Evolutionary conservation across 2,797 vertebrate species (phyloP).

Genomic region (Vireo griseus): DNA sequence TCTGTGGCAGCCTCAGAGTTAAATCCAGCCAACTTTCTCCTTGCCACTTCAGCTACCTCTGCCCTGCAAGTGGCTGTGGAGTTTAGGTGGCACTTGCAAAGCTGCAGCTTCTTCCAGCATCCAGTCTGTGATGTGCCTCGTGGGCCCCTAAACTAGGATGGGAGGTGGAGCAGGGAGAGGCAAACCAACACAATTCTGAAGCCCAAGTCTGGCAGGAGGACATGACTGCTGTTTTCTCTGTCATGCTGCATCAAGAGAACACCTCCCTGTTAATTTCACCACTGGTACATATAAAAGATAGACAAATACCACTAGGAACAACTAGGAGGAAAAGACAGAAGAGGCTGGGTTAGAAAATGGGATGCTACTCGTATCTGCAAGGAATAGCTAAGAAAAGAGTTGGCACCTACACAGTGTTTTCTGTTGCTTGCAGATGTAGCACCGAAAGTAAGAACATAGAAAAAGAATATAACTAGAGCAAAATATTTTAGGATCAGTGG

Average conservation of each 20-base stretch:
- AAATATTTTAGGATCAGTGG: background rate
- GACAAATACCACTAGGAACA: background rate
- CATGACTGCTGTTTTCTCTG: background rate
- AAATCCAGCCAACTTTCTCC: background rate
- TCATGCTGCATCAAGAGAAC: background rate
- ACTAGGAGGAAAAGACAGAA: background rate
- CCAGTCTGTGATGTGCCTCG: background rate
- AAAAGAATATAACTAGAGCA: background rate
- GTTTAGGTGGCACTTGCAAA: background rate
- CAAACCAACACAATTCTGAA: background rate
- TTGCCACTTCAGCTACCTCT: background rate
- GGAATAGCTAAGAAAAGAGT: background rate
- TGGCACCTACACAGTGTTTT: background rate
- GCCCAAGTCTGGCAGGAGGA: background rate
- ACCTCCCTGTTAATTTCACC: background rate
- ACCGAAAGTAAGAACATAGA: background rate
- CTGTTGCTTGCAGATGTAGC: background rate
- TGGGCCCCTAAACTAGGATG: background rate
- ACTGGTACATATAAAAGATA: background rate
- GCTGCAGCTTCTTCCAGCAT: background rate
- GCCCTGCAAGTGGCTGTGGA: rapidly evolving
- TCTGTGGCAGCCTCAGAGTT: background rate
- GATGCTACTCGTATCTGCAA: background rate
- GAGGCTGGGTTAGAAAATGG: background rate
- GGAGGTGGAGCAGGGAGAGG: background rate